Evolutionary conservation across 1,140 invertebrate genomes (phyloP).

Genomic region (Megalopta genalis): DNA sequence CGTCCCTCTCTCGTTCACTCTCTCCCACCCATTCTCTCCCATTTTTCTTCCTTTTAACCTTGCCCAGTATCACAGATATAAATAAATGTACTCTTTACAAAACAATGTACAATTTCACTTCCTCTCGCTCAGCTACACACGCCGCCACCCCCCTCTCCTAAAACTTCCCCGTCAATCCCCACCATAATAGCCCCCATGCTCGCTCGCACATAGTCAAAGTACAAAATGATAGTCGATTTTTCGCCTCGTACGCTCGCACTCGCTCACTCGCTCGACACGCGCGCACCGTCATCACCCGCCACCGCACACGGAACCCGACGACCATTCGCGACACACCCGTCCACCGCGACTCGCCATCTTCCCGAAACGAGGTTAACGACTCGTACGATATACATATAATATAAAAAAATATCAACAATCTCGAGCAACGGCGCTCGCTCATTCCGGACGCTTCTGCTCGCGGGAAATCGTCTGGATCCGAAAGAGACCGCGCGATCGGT

Average conservation of each 20-base stretch:
- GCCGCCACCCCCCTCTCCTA: not conserved
- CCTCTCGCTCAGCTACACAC: conserved; percentile 20
- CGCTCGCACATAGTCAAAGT: conserved; percentile 53
- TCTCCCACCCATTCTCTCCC: conserved; percentile 45
- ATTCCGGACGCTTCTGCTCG: not conserved
- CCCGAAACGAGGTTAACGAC: conserved; percentile 33
- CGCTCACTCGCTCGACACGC: not conserved
- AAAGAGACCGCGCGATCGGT: not conserved
- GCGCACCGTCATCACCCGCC: not conserved
- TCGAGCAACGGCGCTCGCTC: conserved; percentile 63
- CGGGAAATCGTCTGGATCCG: not conserved
- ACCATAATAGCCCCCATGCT: not conserved
- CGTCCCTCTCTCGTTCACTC: not conserved
- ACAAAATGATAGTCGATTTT: conserved; percentile 63
- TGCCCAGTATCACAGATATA: conserved; percentile 83
- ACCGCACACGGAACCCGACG: not conserved
- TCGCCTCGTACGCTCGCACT: conserved; percentile 3
- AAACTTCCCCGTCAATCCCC: too few species aligned
- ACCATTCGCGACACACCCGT: conserved; percentile 4
- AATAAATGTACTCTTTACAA: conserved; percentile 82
- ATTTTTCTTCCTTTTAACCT: conserved; percentile 46
- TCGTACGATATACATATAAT: conserved; percentile 61
- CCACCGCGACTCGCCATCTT: not conserved
- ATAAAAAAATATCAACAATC: conserved; percentile 74
- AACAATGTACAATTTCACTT: conserved; percentile 75